Base-by-base conservation (phyloP, 2,888 invertebrate species). In the Keiferia lycopersicella region DNA sequence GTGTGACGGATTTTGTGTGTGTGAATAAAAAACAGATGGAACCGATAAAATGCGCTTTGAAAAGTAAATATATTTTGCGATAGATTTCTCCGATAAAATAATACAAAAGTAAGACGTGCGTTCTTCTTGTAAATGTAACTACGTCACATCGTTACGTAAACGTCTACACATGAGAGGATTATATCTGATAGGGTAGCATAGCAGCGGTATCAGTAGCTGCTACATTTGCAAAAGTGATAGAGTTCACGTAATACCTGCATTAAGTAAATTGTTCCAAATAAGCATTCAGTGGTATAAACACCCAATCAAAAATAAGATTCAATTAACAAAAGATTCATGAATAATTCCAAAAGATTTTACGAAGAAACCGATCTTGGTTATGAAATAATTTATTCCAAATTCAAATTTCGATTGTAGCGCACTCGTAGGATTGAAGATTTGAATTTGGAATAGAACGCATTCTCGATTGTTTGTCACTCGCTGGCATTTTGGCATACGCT, bases 401-500 rank as follows among this genome's bases (percentile, higher is more conserved):
- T 81, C 79, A 73, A 70, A 66, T 75, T 60, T 61, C 61, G 74
- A 79, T 75, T 77, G 75, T 72, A 72, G 26, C 74, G 16, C 73
- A 69, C 76, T 81, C 77, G 77, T 75, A 53, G 51, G 51, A 53
- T 53, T 53, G 51, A 53, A 56, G 56, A 76, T 85, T 87, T 81
- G 82, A 82, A 86, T 86, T 84, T 83, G 81, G 83, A 88, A 87
- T 87, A 86, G 75, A 56, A 34, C 26, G 26, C 86, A 88, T 89
- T 87, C 85, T 83, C 86, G 85, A 87, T 88, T 88, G 88, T 86
- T 86, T 81, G 80, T 81, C 83, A 80, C 79, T 69, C 77, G 78
- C 71, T 85, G 85, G 83, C 82, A 84, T 87, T 86, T 87, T 88
- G 90, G 86, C 86, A 86, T 83, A 86, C 83, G 81, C 80, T 86